These are phyloP conservation scores for Temnothorax ravouxi DNA, from an alignment of 2,888 invertebrate species.

Conservation along the genomic window DNA sequence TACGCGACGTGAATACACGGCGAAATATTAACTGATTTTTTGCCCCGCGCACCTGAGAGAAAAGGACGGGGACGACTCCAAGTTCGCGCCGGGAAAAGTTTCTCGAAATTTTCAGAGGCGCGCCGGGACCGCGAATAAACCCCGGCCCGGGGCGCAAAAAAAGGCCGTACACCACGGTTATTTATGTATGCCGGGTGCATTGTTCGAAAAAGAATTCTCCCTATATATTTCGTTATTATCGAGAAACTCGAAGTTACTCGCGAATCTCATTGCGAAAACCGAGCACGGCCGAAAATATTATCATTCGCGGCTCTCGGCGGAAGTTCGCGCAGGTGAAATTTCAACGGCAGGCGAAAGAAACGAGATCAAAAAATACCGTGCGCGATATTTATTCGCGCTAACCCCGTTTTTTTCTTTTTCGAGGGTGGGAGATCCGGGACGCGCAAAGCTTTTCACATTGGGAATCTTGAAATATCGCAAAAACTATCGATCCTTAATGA, in stretches of 20 bases:
- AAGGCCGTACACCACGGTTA: conserved; percentile 24
- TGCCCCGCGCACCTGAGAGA: background rate
- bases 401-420: conserved; percentile 10
- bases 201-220: conserved; percentile 39
- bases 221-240: conserved; percentile 54
- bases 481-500: conserved; percentile 31
- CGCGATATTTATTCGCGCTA: conserved; percentile 42
- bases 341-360: conserved; percentile 44
- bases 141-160: background rate
- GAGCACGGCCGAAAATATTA: conserved; percentile 53
- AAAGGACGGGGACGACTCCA: conserved; percentile 14
- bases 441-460: conserved; percentile 30
- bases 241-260: conserved; percentile 47
- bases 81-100: conserved; percentile 41
- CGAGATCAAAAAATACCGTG: conserved; percentile 37
- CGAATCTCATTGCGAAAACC: conserved; percentile 48
- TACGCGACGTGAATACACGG: conserved; percentile 50
- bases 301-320: conserved; percentile 46
- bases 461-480: conserved; percentile 29
- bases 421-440: no score
- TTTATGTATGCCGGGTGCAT: conserved; percentile 54
- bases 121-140: conserved; percentile 35
- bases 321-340: conserved; percentile 46
- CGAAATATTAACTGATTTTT: conserved; percentile 56
- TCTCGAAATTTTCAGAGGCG: conserved; percentile 37